Evolutionary conservation across 2,113 vertebrate genomes (phyloP).

Genomic region (Peucedramus taeniatus): DNA sequence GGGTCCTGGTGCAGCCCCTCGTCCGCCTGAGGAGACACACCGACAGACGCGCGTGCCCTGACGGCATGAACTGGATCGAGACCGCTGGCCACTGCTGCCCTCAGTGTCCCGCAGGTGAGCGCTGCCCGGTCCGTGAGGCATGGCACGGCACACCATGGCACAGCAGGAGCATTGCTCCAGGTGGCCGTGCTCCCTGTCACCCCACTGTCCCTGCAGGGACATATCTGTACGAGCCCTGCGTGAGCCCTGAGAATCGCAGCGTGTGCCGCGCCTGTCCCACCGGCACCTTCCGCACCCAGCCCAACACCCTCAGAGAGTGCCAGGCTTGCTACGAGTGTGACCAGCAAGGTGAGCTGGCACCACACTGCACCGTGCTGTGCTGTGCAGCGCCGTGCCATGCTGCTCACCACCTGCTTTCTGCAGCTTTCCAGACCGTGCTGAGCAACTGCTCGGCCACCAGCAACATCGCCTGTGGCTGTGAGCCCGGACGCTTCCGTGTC

Average conservation of each 20-base stretch:
- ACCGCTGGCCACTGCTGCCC: fast-evolving
- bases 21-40: not conserved
- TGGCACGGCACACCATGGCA: not conserved
- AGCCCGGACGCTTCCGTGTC: not conserved
- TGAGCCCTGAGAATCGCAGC: fast-evolving
- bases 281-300: slow-evolving; percentile 41
- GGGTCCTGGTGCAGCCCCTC: not conserved
- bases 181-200: not conserved
- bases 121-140: fast-evolving
- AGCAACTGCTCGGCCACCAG: slow-evolving; percentile 52
- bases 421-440: slow-evolving; percentile 52
- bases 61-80: not conserved
- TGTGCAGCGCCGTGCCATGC: fast-evolving
- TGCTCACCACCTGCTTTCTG: not conserved
- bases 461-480: slow-evolving; percentile 56
- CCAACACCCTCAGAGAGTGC: slow-evolving; percentile 39
- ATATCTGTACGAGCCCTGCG: not conserved
- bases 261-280: not conserved
- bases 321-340: slow-evolving; percentile 68
- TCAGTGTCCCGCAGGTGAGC: slow-evolving; percentile 33
- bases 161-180: fast-evolving
- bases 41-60: fast-evolving
- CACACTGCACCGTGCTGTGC: fast-evolving
- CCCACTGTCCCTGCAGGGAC: slow-evolving; percentile 11
- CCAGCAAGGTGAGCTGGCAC: slow-evolving; percentile 69